A percentile compares a stretch with the other conserved stretches of the same genome.
These are phyloP conservation scores for Bubo bubo DNA, from an alignment of 2,113 vertebrate genomes.

Conservation along the genomic window DNA sequence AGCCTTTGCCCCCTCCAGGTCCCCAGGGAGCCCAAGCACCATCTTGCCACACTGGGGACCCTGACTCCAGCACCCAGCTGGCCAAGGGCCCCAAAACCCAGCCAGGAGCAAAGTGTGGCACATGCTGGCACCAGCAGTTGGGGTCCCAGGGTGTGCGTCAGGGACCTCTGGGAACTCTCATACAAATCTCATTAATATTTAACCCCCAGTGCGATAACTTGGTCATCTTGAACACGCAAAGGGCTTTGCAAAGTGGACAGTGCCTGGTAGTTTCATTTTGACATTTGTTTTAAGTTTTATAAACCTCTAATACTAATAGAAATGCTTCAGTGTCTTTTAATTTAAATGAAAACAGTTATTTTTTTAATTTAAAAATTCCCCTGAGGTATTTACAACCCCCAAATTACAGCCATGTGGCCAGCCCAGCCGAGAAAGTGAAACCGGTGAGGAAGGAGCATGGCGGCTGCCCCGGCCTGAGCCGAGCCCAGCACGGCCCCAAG, in stretches of 20 bases:
- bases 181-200: neutral
- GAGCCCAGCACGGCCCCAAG: neutral
- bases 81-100: neutral
- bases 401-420: constrained; percentile 38
- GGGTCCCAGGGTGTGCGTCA: neutral
- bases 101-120: neutral
- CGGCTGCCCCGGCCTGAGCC: rapidly evolving
- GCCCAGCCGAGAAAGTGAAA: constrained; percentile 28
- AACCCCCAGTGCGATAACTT: neutral
- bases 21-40: neutral
- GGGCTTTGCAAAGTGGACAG: rapidly evolving
- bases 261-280: neutral
- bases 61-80: neutral
- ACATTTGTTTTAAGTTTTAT: constrained; percentile 38
- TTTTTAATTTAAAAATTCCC: constrained; percentile 40
- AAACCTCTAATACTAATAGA: constrained; percentile 25
- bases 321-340: constrained; percentile 6
- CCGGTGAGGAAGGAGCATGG: neutral
- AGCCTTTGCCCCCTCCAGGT: neutral
- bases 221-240: rapidly evolving
- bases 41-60: neutral
- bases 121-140: rapidly evolving
- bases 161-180: neutral
- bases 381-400: constrained; percentile 45
- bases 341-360: constrained; percentile 38